Base-by-base conservation (phyloP, 1,140 invertebrate species). In the Yoshiicerus persimilis region DNA sequence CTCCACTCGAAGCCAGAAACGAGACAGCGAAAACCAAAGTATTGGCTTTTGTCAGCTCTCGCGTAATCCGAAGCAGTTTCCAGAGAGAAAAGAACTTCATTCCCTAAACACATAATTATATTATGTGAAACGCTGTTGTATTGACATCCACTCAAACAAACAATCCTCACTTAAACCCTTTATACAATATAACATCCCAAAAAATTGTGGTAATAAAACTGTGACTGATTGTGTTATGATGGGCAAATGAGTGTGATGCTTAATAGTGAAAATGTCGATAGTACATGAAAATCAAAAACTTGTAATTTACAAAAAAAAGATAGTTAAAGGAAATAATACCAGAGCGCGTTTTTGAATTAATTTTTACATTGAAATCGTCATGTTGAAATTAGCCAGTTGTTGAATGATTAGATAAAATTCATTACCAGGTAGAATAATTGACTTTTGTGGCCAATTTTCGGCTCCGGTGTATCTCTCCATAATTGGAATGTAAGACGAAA, bases 51-150 rank as follows among this genome's bases (percentile, higher is more conserved):
- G 84, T 98, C 98, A 93, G 98, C 97, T 92, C 97, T 97, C 88
- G 98, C 95, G 93, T 99, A 99, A 93, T 99, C 96, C 0, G 98
- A 97, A 0, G 98, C 97, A 1, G 98, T 99, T 93, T 99, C 98
- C 91, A 99, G 91, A 0, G 97, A 98, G 92, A 99, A 98, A 90
- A 98, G 95, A 0, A 99, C 95, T 93, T 98, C 97, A 92, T 98
- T 97, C 27, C 98, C 98, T 94, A 27, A 32, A 70, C n/a, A 34
- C 16, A 9, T n/a, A 70, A 30, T 66, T 30, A 66, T n/a, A 27
- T 66, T 30, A 25, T 23, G 56, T 20, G 23, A 25, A 62, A 62
- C 10, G 1, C 23, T 66, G 64, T 66, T 30, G 64, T 27, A 41
- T 6, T 41, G 0, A 30, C 23, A n/a, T 27, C 27, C 11, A 4